phyloP scores from a whole-genome alignment of 2,888 invertebrate species.

The Diploptera punctata region DNA sequence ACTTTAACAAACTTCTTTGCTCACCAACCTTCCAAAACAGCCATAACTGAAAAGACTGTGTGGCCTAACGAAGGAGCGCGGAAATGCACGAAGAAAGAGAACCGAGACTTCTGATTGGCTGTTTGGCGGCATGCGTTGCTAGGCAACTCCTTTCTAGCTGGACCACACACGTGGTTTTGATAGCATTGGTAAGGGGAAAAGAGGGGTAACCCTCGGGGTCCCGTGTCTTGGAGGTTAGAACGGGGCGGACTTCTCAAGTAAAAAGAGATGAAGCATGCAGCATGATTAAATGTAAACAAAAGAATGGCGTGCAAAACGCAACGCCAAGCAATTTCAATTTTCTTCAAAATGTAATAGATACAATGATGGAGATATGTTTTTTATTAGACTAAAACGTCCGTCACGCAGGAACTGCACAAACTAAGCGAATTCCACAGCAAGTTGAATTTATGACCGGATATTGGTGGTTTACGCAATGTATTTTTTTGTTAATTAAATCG shows the following conservation, averaged over 20 bases:
- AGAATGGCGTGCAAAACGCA: no score
- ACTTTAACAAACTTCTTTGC: constrained; percentile 5
- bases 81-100: constrained; percentile 21
- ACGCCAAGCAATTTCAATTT: no score
- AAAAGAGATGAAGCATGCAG: no score
- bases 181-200: background rate
- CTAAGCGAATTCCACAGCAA: no score
- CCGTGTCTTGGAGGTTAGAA: constrained; percentile 22
- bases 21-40: constrained; percentile 5
- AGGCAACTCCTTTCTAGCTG: constrained; percentile 39
- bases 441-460: no score
- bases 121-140: constrained; percentile 42
- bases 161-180: constrained; percentile 42
- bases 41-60: constrained; percentile 18
- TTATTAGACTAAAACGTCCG: no score
- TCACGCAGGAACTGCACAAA: no score
- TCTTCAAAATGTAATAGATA: no score
- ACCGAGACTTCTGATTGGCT: constrained; percentile 39
- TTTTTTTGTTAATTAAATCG: no score
- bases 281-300: background rate
- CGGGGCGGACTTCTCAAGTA: background rate
- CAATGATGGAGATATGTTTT: no score
- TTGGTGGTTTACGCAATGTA: no score
- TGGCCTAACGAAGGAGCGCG: constrained; percentile 30
- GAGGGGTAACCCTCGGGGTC: background rate